A percentile compares a stretch with the other conserved stretches of the same genome.
phyloP scores from a whole-genome alignment of 1,140 invertebrate genomes.

The Druon quercuslanigerum region DNA sequence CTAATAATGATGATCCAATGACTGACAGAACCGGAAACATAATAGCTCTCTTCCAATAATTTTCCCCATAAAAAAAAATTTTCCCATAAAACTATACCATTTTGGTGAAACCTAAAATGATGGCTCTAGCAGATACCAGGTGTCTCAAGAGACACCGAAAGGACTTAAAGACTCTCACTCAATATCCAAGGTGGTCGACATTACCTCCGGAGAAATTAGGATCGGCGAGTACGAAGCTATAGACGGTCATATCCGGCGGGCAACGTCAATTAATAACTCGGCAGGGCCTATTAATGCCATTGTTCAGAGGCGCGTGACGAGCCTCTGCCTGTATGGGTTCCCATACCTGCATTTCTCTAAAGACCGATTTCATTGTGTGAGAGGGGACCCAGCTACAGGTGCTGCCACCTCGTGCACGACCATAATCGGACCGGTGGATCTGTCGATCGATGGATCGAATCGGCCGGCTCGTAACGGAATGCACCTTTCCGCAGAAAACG shows the following conservation, averaged over 20 bases:
- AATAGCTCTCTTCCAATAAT: neutral
- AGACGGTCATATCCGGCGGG: slow-evolving; percentile 74
- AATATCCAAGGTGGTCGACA: slow-evolving; percentile 52
- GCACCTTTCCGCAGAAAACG: slow-evolving; percentile 29
- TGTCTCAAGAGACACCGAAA: slow-evolving; percentile 28
- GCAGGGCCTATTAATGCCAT: slow-evolving; percentile 74
- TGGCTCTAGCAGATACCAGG: slow-evolving; percentile 37
- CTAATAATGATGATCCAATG: too few species aligned
- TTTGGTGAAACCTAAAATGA: neutral
- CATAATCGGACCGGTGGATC: slow-evolving; percentile 66
- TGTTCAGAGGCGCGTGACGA: slow-evolving; percentile 75
- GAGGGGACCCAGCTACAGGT: slow-evolving; percentile 63
- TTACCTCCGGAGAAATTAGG: slow-evolving; percentile 62
- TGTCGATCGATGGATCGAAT: slow-evolving; percentile 65
- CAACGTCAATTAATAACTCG: slow-evolving; percentile 74
- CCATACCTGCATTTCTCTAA: slow-evolving; percentile 49
- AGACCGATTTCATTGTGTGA: slow-evolving; percentile 51
- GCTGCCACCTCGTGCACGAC: slow-evolving; percentile 66
- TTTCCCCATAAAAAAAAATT: neutral
- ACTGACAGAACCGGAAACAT: neutral
- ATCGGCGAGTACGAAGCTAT: slow-evolving; percentile 67
- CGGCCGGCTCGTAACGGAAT: slow-evolving; percentile 47
- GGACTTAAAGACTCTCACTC: slow-evolving; percentile 44
- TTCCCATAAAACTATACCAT: neutral
- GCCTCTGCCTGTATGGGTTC: slow-evolving; percentile 54